Evolutionary conservation across 2,888 invertebrate species (phyloP).

Genomic region (Strigamia maritima): DNA sequence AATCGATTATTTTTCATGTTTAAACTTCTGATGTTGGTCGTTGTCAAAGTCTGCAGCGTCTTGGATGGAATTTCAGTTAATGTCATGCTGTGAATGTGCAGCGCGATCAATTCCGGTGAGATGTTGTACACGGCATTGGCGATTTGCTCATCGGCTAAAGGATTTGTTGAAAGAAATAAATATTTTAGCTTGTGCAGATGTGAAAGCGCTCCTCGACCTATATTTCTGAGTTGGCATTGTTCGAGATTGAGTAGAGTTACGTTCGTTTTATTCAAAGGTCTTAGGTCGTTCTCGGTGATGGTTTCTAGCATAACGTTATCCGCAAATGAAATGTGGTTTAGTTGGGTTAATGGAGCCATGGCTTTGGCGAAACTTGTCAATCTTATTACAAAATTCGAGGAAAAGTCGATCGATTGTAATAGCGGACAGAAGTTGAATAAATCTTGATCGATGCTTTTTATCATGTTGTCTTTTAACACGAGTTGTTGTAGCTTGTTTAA

Average conservation of each 20-base stretch:
- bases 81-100: not conserved
- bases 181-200: not conserved
- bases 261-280: not conserved
- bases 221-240: not conserved
- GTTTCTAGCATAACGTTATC: constrained; percentile 11
- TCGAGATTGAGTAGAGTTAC: not conserved
- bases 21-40: not conserved
- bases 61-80: not conserved
- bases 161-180: not conserved
- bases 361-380: not conserved
- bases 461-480: not conserved
- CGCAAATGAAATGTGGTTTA: not conserved
- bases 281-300: not conserved
- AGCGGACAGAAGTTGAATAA: not conserved
- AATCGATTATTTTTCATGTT: not conserved
- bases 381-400: not conserved
- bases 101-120: not conserved
- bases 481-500: not conserved
- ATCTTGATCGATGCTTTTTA: not conserved
- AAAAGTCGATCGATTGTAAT: not conserved
- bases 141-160: not conserved
- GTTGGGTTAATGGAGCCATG: not conserved
- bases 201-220: not conserved
- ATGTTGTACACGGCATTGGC: not conserved
- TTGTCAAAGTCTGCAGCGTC: not conserved